phyloP scores from a whole-genome alignment of 2,797 vertebrate genomes.

The Taenioides sp. region DNA sequence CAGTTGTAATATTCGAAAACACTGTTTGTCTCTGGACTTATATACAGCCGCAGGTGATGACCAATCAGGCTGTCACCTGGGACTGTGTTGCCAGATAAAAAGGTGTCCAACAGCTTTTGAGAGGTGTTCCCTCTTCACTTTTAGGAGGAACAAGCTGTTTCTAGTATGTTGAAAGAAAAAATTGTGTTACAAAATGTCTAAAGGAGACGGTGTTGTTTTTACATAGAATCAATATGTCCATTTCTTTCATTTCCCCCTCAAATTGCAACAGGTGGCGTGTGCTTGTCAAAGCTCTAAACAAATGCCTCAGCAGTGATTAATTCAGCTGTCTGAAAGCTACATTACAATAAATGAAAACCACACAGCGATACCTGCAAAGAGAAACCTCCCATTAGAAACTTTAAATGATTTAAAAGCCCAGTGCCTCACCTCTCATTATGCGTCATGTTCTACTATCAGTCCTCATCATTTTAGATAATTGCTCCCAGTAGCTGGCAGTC shows the following conservation, averaged over 20 bases:
- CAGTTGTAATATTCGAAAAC: no score
- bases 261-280: neutral
- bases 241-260: neutral
- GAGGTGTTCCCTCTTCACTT: no score
- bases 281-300: constrained; percentile 3
- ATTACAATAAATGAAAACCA: neutral
- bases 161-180: no score
- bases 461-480: constrained; percentile 69
- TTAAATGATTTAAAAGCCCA: constrained; percentile 60
- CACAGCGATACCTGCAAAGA: constrained; percentile 19
- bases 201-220: neutral
- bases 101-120: no score
- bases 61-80: no score
- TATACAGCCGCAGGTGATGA: no score
- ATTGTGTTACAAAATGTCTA: neutral
- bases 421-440: constrained; percentile 42
- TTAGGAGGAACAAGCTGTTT: no score
- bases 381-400: constrained; percentile 43
- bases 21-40: no score
- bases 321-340: neutral
- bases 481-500: constrained; percentile 50
- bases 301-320: neutral
- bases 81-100: no score
- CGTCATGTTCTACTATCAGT: constrained; percentile 53
- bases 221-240: neutral